Evolutionary conservation across 2,113 vertebrate species (phyloP), one percentile per base, ranked within the genome.

Genomic region (Myrmophylax atrothorax): DNA sequence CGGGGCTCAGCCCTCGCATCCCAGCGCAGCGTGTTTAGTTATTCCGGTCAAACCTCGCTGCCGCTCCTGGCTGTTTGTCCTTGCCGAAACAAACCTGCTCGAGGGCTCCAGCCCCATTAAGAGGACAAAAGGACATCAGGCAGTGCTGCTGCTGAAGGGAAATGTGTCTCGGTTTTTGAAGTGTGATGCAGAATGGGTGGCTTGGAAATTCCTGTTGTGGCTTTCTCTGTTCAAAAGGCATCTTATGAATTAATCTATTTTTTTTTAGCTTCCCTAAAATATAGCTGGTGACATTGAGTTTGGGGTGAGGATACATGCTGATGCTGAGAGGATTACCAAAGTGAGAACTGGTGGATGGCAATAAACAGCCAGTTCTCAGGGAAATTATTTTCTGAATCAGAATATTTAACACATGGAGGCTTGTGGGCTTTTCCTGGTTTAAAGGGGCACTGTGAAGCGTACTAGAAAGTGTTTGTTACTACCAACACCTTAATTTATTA

Each of bases 21-120:
- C 58, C 92, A 37, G 92, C 6, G 75, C 93, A 25, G 64, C 0
- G 1, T 86, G 73, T 90, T 96, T 96, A 56, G 87, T 88, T 83
- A 96, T 96, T 95, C 96, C 31, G 52, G 47, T 96, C 95, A 87
- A 96, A 70, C 75, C 92, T 95, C 93, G 35, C 87, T 2, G 20
- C 91, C 0, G 17, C 80, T 95, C 35, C 87, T 82, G 72, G 2
- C 91, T 90, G 84, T 50, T 91, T 46, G 80, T 95, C 89, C 94
- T 95, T 91, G 94, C 89, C 77, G 64, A 94, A 94, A 84, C 79
- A 90, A 93, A 96, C 94, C 92, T 91, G 90, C 93, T 96, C 0
- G 5, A 81, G 93, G 93, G 75, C 90, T 91, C 52, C 89, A 85
- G 59, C 87, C 62, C 85, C 49, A 4, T 78, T 82, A 68, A 0